Base-by-base conservation (phyloP, 2,888 invertebrate genomes). In the Oscheius sp. region DNA sequence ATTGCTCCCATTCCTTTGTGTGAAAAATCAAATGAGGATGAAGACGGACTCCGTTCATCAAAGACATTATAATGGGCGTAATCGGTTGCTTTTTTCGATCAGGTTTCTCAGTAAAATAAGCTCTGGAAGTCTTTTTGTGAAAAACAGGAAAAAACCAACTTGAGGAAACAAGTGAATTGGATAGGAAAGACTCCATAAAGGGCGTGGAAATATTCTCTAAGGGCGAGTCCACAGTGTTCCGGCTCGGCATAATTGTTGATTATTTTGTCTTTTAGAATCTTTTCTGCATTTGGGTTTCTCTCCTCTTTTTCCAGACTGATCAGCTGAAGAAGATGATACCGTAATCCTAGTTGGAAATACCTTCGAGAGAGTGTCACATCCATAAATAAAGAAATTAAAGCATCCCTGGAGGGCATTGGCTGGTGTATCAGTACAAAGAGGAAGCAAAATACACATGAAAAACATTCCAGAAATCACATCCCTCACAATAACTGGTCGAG, bases 131-230 rank as follows among this genome's bases (percentile, higher is more conserved):
- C 5, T 25, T 12, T 34, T 39, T 15, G n/a, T 8, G 15, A 29
- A 17, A 29, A n/a, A 29, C 20, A 27, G 8, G 15, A 4, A 20
- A 12, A 15, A 15, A 34, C 3, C 4, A 23, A 55, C 76, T 58
- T 68, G 52, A 79, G 69, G 39, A 64, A 69, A 25, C 25, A 6
- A n/a, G 76, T n/a, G 63, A 79, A 61, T 33, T 73, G 72, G 42
- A 72, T 69, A 10, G 79, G 79, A 27, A 71, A 79, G 23, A 79
- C 71, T 6, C 75, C 79, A 50, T 79, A 79, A 25, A 79, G 48
- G 5, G 58, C 48, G 10, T 70, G 70, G 63, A 79, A 78, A 46
- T 66, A 75, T 34, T 72, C 69, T 1, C 70, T 45, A 1, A 76
- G 42, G 12, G 73, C 70, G 45, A 70, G 72, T 20, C 70, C 61